Conservation (phyloP, 2,797 vertebrate genomes). For the Manis javanica region DNA sequence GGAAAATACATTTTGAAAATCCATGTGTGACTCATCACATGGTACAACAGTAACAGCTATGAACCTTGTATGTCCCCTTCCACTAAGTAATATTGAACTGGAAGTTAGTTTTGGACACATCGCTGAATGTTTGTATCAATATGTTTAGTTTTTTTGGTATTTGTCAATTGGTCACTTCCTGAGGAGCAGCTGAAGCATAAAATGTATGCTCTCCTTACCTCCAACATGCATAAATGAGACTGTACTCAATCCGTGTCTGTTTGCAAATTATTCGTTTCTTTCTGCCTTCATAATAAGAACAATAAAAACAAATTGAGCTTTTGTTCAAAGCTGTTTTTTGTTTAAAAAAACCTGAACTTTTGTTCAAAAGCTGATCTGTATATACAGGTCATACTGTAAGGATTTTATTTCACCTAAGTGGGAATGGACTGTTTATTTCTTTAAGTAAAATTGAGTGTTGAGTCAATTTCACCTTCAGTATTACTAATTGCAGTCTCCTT, state of each 20-base stretch:
- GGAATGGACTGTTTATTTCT: background rate
- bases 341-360: background rate
- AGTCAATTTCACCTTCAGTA: background rate
- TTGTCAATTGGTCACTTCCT: background rate
- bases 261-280: background rate
- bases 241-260: constrained; percentile 14
- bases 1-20: constrained; percentile 47
- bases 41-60: background rate
- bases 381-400: background rate
- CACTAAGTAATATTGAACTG: background rate
- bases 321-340: constrained; percentile 20
- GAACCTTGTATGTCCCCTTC: background rate
- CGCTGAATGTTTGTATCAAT: background rate
- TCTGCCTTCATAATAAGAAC: background rate
- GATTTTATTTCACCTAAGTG: background rate
- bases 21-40: background rate
- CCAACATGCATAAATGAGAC: background rate
- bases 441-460: background rate
- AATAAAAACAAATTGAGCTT: background rate
- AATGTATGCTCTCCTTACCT: background rate
- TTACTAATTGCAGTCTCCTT: background rate
- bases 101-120: background rate
- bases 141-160: background rate
- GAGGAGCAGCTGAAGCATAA: background rate
- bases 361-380: background rate